Evolutionary conservation across 2,888 invertebrate species (phyloP).

Genomic region (Hydrotaea cyrtoneurina): DNA sequence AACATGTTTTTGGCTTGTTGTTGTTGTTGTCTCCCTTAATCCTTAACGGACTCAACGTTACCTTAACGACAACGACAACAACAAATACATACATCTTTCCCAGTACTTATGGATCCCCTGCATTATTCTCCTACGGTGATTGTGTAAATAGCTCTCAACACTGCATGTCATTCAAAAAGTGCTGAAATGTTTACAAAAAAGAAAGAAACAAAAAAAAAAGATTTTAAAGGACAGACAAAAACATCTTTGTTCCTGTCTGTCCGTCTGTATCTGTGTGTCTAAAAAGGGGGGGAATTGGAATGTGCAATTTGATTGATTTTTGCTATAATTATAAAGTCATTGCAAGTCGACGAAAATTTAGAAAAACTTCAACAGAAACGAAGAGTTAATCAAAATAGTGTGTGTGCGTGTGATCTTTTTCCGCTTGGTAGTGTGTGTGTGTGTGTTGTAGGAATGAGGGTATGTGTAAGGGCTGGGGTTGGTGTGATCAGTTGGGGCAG

Average conservation of each 20-base stretch:
- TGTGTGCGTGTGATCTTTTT: conserved; percentile 12
- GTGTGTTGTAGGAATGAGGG: not conserved
- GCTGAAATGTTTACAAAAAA: conserved; percentile 64
- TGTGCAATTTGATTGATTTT: conserved; percentile 63
- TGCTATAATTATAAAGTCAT: conserved; percentile 66
- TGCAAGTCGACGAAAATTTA: conserved; percentile 66
- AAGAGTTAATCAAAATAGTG: conserved; percentile 62
- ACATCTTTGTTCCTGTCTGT: not conserved
- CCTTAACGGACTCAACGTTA: not conserved
- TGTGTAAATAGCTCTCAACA: conserved; percentile 42
- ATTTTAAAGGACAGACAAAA: conserved; percentile 39
- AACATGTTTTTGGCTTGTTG: not conserved
- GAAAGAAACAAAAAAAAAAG: conserved; percentile 37
- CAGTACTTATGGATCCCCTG: conserved; percentile 21
- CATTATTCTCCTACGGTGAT: conserved; percentile 21
- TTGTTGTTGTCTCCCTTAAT: conserved; percentile 13
- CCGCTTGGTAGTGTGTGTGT: too few relatives aligned
- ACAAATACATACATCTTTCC: not conserved
- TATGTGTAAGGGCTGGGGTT: not conserved
- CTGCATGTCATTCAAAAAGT: conserved; percentile 63
- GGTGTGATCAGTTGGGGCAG: conserved; percentile 10
- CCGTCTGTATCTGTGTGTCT: not conserved
- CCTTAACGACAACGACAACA: not conserved
- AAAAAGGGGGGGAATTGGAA: conserved; percentile 24
- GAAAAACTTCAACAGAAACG: conserved; percentile 59